Percentiles rank a stretch among this genome's conserved stretches.
These are phyloP conservation scores for Echeneis naucrates DNA, from an alignment of 2,797 vertebrate genomes.

Conservation along the genomic window DNA sequence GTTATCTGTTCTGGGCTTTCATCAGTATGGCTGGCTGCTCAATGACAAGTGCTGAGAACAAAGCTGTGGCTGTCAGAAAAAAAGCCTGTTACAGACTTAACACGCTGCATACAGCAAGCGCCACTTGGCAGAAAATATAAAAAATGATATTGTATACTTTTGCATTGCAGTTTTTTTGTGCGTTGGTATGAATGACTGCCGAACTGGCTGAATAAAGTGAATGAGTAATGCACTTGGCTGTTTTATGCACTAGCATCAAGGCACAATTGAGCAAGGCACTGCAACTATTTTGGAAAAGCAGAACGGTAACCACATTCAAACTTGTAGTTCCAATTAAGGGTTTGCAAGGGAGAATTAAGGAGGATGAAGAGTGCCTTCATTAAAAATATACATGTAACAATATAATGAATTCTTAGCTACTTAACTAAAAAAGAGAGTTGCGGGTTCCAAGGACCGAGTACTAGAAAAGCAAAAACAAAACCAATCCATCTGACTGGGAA, in stretches of 20 bases:
- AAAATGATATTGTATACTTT: constrained; percentile 53
- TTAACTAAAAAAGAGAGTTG: background rate
- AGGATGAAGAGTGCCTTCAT: background rate
- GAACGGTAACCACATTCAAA: background rate
- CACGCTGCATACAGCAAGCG: constrained; percentile 23
- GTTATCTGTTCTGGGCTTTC: constrained; percentile 71
- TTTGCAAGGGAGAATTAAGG: background rate
- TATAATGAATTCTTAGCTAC: background rate
- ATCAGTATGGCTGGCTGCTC: constrained; percentile 60
- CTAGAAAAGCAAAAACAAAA: background rate
- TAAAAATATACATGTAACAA: background rate
- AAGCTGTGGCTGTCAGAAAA: constrained; percentile 67
- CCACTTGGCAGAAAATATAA: constrained; percentile 43
- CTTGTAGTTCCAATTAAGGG: too few species aligned
- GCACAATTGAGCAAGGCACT: constrained; percentile 37
- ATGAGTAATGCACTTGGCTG: constrained; percentile 14
- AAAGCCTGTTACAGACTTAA: constrained; percentile 55
- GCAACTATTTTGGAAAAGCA: background rate
- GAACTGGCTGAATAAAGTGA: constrained; percentile 10
- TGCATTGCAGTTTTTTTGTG: constrained; percentile 10
- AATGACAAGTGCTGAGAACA: constrained; percentile 64
- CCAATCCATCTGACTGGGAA: too few species aligned
- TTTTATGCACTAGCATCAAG: constrained; percentile 13
- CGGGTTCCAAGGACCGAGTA: background rate
- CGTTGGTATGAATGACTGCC: constrained; percentile 19